These are phyloP conservation scores for Solea solea DNA, from an alignment of 2,113 vertebrate genomes.

Conservation along the genomic window DNA sequence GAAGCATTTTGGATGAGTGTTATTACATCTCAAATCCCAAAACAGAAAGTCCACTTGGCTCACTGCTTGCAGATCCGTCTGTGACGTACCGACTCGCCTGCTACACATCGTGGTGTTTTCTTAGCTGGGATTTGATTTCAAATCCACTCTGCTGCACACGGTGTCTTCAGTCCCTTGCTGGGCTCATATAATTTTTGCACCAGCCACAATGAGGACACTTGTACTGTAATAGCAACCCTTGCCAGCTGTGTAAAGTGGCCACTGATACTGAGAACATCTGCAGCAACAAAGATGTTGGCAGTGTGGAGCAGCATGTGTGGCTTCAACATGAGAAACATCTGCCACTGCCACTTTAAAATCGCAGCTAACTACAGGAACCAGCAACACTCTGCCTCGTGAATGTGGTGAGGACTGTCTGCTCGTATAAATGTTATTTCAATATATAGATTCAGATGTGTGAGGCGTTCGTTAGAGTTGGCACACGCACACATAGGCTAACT, in stretches of 20 bases:
- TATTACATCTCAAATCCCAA: neutral
- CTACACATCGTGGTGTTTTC: constrained; percentile 39
- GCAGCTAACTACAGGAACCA: constrained; percentile 40
- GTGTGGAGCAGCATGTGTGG: constrained; percentile 46
- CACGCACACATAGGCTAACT: constrained; percentile 15
- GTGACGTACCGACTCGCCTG: constrained; percentile 1
- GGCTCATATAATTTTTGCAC: constrained; percentile 30
- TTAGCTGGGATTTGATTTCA: constrained; percentile 45
- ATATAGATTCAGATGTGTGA: constrained; percentile 43
- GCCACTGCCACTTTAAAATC: constrained; percentile 51
- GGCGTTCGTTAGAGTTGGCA: constrained; percentile 52
- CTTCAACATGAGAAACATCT: constrained; percentile 73
- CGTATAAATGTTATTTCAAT: constrained; percentile 70
- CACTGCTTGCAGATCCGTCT: constrained; percentile 6
- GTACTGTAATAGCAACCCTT: constrained; percentile 51
- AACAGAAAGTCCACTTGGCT: constrained; percentile 16
- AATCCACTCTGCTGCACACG: constrained; percentile 1
- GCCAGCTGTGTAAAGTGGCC: constrained; percentile 64
- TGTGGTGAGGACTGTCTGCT: constrained; percentile 54
- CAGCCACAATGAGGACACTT: constrained; percentile 43
- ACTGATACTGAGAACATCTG: constrained; percentile 45
- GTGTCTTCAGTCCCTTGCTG: constrained; percentile 19
- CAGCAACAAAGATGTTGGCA: constrained; percentile 51
- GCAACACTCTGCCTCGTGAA: constrained; percentile 37
- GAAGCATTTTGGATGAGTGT: neutral